Evolutionary conservation across 2,888 invertebrate genomes (phyloP).

Genomic region (Dicycla oo): DNA sequence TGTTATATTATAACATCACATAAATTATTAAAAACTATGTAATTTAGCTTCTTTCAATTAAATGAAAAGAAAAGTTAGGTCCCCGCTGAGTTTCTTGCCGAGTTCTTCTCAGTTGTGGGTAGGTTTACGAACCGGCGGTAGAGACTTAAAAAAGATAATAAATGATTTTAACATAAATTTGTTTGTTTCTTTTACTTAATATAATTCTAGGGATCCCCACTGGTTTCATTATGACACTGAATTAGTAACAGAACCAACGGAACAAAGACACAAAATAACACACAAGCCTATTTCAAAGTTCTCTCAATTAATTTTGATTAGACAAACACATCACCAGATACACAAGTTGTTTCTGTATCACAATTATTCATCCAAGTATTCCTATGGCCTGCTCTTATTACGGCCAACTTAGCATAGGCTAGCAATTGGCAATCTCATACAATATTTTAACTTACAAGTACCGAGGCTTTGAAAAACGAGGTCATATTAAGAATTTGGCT

Average conservation of each 20-base stretch:
- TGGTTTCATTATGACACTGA: constrained; percentile 13
- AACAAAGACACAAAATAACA: neutral
- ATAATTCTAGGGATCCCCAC: constrained; percentile 16
- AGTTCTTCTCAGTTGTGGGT: constrained; percentile 55
- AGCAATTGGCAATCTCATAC: neutral
- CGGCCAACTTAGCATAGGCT: neutral
- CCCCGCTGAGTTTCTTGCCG: constrained; percentile 62
- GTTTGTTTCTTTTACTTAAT: constrained; percentile 41
- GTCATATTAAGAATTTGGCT: neutral
- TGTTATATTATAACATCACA: neutral
- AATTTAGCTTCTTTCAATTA: constrained; percentile 6
- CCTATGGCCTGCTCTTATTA: neutral
- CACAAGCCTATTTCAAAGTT: neutral
- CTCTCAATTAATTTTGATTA: neutral
- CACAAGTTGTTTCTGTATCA: neutral
- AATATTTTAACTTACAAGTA: neutral
- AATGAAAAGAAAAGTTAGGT: constrained; percentile 17
- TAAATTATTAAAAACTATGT: constrained; percentile 7
- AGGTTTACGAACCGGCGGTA: constrained; percentile 58
- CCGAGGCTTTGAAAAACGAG: neutral
- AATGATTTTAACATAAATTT: constrained; percentile 15
- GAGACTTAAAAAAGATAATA: constrained; percentile 33
- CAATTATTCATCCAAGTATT: neutral
- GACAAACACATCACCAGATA: neutral
- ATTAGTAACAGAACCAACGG: neutral